Conservation (phyloP, 2,113 vertebrate species). For the Eulacestoma nigropectus region DNA sequence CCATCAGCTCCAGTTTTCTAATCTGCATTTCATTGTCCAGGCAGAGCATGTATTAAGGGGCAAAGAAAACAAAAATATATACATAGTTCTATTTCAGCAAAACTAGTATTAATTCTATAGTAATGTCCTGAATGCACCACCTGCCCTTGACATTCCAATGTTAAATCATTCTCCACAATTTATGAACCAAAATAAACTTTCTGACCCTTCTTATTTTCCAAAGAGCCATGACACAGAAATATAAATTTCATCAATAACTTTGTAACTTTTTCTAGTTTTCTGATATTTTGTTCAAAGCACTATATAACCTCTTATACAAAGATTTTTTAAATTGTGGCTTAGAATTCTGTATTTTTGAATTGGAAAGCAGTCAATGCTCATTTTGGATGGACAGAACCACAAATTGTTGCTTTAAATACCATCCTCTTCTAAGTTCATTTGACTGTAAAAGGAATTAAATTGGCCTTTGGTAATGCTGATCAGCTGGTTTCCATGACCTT, state of each 20-base stretch:
- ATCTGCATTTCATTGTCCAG: not conserved
- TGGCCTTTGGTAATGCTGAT: constrained; percentile 42
- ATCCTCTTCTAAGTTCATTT: constrained; percentile 46
- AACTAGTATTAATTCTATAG: not conserved
- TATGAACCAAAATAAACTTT: not conserved
- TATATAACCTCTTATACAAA: not conserved
- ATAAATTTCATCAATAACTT: not conserved
- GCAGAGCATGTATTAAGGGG: not conserved
- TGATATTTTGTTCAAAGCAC: not conserved
- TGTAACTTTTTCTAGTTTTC: not conserved
- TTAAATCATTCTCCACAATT: not conserved
- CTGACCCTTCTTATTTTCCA: not conserved
- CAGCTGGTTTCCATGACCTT: constrained; percentile 54
- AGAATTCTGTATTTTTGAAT: not conserved
- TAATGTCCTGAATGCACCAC: not conserved
- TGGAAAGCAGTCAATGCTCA: not conserved
- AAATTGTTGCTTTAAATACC: constrained; percentile 27
- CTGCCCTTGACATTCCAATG: not conserved
- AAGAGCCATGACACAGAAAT: not conserved
- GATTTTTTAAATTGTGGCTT: not conserved
- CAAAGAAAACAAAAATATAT: not conserved
- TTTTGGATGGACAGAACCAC: not conserved
- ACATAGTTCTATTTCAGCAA: not conserved
- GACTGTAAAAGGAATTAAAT: constrained; percentile 50
- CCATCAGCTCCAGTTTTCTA: not conserved